Percentiles rank a stretch among this genome's conserved stretches.
Evolutionary conservation across 2,113 vertebrate genomes (phyloP).

Genomic region (Amphilophus citrinellus): DNA sequence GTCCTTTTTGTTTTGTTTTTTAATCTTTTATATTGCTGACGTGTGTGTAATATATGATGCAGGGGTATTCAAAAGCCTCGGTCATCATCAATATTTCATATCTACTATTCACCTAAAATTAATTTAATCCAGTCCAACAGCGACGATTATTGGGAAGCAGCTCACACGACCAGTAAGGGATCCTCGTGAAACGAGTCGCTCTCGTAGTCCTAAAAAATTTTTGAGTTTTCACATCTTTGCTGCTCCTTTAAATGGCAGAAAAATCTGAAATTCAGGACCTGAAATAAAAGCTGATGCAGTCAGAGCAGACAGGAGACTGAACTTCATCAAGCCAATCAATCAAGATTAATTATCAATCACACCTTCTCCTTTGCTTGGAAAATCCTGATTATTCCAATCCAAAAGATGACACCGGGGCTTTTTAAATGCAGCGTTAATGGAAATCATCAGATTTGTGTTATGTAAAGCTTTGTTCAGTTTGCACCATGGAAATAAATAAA

Average conservation of each 20-base stretch:
- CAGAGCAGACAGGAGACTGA: neutral
- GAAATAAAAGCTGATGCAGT: neutral
- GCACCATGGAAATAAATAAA: neutral
- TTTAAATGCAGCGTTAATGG: constrained; percentile 43
- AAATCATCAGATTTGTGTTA: constrained; percentile 9
- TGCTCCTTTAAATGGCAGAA: neutral
- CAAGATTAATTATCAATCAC: neutral
- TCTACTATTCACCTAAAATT: too few species aligned
- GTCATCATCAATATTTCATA: too few species aligned
- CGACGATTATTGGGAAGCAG: too few species aligned
- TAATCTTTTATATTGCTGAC: neutral
- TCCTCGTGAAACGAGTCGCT: too few species aligned
- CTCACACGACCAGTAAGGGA: too few species aligned
- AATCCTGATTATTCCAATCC: constrained; percentile 8
- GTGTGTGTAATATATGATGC: too few species aligned
- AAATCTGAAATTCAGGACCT: neutral
- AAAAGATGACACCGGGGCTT: constrained; percentile 33
- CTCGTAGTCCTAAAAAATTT: neutral
- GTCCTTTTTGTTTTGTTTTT: neutral
- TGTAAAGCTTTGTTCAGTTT: neutral
- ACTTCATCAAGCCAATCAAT: neutral
- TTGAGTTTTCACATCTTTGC: neutral
- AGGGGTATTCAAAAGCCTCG: too few species aligned
- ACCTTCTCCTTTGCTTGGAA: neutral
- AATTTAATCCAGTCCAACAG: too few species aligned